Evolutionary conservation across 2,888 invertebrate species (phyloP).

Genomic region (Norana najaformis): DNA sequence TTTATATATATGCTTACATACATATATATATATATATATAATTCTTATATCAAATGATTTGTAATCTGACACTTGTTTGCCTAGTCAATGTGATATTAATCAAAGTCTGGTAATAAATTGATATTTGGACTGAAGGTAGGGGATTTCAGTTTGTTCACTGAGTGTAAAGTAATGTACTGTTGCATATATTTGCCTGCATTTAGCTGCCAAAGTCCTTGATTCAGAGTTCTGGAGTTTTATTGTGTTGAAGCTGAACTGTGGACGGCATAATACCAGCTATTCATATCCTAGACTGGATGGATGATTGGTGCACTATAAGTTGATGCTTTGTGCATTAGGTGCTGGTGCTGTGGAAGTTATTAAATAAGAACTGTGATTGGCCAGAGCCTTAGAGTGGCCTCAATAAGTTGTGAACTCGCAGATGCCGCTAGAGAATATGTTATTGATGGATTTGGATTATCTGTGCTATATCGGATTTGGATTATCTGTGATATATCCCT

Average conservation of each 20-base stretch:
- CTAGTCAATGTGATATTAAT: not conserved
- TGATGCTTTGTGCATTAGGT: too few species aligned
- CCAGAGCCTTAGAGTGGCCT: not conserved
- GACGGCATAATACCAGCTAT: not conserved
- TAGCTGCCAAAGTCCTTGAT: not conserved
- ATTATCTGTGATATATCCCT: not conserved
- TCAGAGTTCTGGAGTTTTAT: not conserved
- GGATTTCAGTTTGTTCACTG: not conserved
- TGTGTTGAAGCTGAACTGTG: not conserved
- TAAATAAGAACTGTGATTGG: too few species aligned
- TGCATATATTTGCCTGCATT: too few species aligned
- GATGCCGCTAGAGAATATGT: not conserved
- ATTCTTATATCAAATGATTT: not conserved
- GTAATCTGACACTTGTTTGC: constrained; percentile 13
- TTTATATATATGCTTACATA: not conserved
- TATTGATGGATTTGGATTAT: not conserved
- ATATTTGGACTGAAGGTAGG: not conserved
- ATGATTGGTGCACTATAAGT: too few species aligned
- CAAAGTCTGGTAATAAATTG: not conserved
- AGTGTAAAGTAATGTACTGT: not conserved
- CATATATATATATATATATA: not conserved
- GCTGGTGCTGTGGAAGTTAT: too few species aligned
- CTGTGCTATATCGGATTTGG: too few species aligned
- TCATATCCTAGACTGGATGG: not conserved
- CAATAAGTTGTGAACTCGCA: not conserved